These are phyloP conservation scores for Plumapathes pennacea DNA, from an alignment of 92 coral and sea anemone species.

Conservation along the genomic window DNA sequence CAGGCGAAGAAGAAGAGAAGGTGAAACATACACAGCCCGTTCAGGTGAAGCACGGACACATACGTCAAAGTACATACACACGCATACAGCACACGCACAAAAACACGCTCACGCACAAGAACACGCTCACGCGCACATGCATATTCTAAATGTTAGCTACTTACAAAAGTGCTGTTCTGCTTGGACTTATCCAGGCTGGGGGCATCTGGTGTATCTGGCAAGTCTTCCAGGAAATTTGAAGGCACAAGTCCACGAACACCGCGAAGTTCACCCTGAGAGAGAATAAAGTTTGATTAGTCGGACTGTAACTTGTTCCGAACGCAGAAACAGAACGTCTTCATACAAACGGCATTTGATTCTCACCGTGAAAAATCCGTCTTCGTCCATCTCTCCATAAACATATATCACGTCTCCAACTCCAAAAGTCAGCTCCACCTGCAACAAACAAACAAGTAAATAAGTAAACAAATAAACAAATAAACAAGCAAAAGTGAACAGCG, in stretches of 20 bases:
- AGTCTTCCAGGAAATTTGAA: conserved; percentile 84
- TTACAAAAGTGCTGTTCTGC: conserved; percentile 48
- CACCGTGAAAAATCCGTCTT: conserved; percentile 93
- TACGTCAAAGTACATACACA: too few species aligned
- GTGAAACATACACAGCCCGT: too few species aligned
- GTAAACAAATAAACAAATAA: too few species aligned
- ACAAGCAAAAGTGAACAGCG: too few species aligned
- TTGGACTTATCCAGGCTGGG: conserved; percentile 26
- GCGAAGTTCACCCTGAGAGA: conserved; percentile 76
- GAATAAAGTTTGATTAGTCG: too few species aligned
- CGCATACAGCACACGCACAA: too few species aligned
- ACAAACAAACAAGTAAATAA: neutral
- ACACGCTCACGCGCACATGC: too few species aligned
- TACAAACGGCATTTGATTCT: neutral
- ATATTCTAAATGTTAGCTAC: neutral
- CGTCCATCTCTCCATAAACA: conserved; percentile 93
- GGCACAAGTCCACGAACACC: conserved; percentile 98
- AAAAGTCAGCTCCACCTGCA: conserved; percentile 85
- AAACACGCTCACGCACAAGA: too few species aligned
- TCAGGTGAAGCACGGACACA: too few species aligned
- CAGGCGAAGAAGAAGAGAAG: too few species aligned
- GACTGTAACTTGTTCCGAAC: neutral
- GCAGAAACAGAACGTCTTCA: too few species aligned
- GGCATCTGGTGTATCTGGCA: conserved; percentile 43
- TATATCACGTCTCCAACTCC: conserved; percentile 79